phyloP scores from a whole-genome alignment of 2,888 invertebrate species.

The Polymixis lichenea region DNA sequence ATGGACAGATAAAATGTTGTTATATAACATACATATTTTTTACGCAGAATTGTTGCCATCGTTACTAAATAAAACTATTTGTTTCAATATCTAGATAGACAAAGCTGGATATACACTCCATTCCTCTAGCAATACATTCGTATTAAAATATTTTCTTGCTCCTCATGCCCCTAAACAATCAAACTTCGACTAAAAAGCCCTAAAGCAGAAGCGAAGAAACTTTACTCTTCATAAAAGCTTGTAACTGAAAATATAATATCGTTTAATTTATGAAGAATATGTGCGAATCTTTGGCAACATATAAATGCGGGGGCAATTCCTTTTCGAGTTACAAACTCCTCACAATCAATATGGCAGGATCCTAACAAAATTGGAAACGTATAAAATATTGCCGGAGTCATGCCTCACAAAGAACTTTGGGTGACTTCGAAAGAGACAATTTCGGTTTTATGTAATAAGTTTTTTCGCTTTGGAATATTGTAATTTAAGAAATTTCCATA shows the following conservation, averaged over 20 bases:
- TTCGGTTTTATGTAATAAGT: slow-evolving; percentile 62
- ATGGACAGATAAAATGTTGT: background rate
- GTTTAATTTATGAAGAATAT: slow-evolving; percentile 49
- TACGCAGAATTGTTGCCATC: background rate
- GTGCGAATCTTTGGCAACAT: slow-evolving; percentile 38
- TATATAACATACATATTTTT: background rate
- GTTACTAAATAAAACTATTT: background rate
- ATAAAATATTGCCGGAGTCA: slow-evolving; percentile 65
- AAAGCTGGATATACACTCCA: background rate
- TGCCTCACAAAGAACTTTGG: slow-evolving; percentile 63
- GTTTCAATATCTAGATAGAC: background rate
- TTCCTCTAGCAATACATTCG: slow-evolving; percentile 6
- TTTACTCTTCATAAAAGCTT: slow-evolving; percentile 22
- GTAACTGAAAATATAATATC: slow-evolving; percentile 44
- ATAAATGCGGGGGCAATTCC: slow-evolving; percentile 39
- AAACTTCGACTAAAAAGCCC: slow-evolving; percentile 23
- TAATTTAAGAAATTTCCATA: slow-evolving; percentile 65
- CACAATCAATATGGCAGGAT: slow-evolving; percentile 59
- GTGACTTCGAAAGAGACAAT: slow-evolving; percentile 61
- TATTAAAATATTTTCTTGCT: slow-evolving; percentile 4
- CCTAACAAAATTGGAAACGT: slow-evolving; percentile 60
- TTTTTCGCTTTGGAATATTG: slow-evolving; percentile 64
- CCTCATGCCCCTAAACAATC: slow-evolving; percentile 3
- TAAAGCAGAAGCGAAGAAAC: slow-evolving; percentile 24
- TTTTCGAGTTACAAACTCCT: slow-evolving; percentile 43